Evolutionary conservation across 2,113 vertebrate genomes (phyloP), one percentile per base, ranked within the genome.

Genomic region (Clarias gariepinus): DNA sequence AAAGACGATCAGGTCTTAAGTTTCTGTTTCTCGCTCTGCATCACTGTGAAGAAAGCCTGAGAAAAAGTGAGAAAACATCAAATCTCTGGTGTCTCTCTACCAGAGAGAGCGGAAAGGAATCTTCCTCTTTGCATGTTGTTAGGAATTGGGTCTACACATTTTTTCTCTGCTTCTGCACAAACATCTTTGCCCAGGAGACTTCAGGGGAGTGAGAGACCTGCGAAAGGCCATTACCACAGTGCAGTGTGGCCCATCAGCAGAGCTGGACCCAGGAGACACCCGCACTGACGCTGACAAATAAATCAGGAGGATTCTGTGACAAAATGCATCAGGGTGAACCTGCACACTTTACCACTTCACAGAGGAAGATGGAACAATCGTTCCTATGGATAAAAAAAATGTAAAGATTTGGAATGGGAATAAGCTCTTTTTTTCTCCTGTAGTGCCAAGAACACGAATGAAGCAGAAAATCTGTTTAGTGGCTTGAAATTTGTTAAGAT

Each of bases 301-400:
- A 4, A 13, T 28, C 86, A 90, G 89, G 84, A 80, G 87, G 71
- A 89, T 79, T 74, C 79, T 33, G 87, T 0, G 82, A 91, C 88
- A 87, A 89, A 92, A 90, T 76, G 25, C 90, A 89, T 61, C 74
- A 12, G 77, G 88, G 90, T 52, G 91, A 82, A 89, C 89, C 93
- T 91, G 91, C 91, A 90, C 91, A 88, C 90, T 94, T 93, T 92
- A 94, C 92, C 93, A 92, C 93, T 91, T 93, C 23, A 77, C 84
- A 87, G 91, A 92, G 74, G 89, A 93, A 1, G 91, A 87, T 7
- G n/a, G 55, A 60, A 84, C 73, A 84, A 87, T 84, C 66, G 87
- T 87, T 89, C 80, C 87, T 15, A 81, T 61, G 10, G 30, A 58
- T 36, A 36, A 36, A 57, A 33, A 80, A 86, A 61, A 41, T 33